Percentiles rank a stretch among this genome's conserved stretches.
Conservation (phyloP, 2,888 invertebrate genomes). For the Euclidia mi region DNA sequence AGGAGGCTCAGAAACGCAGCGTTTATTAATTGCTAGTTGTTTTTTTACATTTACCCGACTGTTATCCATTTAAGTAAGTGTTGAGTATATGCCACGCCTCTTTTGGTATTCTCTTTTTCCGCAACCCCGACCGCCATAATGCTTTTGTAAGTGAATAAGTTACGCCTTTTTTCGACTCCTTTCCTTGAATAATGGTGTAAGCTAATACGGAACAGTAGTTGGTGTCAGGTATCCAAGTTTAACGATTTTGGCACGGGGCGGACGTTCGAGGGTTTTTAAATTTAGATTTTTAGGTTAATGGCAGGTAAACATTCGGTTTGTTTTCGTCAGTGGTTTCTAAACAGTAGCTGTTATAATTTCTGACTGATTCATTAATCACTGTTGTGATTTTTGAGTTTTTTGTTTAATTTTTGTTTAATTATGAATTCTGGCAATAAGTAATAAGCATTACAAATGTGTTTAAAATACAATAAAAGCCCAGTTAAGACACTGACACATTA, state of each 20-base stretch:
- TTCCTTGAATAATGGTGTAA: conserved; percentile 77
- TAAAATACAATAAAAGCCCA: too few species aligned
- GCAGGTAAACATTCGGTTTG: conserved; percentile 26
- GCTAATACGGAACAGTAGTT: conserved; percentile 73
- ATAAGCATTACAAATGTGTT: too few species aligned
- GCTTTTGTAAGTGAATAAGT: conserved; percentile 27
- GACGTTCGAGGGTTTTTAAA: conserved; percentile 48
- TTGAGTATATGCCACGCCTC: too few species aligned
- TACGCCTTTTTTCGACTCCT: conserved; percentile 61
- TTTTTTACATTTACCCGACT: too few species aligned
- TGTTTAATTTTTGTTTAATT: too few species aligned
- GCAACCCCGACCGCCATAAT: conserved; percentile 16
- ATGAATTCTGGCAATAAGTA: too few species aligned
- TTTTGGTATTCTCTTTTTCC: neutral
- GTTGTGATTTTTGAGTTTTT: too few species aligned
- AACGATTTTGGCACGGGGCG: conserved; percentile 71
- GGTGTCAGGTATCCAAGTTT: conserved; percentile 56
- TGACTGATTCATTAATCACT: too few species aligned
- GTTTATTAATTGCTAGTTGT: too few species aligned
- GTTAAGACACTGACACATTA: too few species aligned
- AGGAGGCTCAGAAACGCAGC: too few species aligned
- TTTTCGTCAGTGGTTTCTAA: conserved; percentile 4
- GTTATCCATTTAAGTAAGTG: too few species aligned
- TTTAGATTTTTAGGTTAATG: conserved; percentile 60
- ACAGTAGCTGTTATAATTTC: neutral